phyloP scores from a whole-genome alignment of 2,113 vertebrate genomes.

The Isurus oxyrinchus region DNA sequence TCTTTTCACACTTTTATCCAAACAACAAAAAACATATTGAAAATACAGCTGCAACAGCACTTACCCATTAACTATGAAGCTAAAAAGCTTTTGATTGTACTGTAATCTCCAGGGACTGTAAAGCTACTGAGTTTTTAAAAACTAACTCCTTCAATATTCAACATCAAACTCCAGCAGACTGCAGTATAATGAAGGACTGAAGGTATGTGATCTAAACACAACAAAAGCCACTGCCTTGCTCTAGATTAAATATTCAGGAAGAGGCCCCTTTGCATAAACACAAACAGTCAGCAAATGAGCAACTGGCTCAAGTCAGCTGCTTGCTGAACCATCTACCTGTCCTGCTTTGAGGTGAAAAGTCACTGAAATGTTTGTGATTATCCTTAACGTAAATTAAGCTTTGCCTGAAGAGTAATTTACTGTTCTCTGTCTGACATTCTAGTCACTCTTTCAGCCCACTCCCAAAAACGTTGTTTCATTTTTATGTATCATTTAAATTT shows the following conservation, averaged over 20 bases:
- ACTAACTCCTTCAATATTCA: constrained; percentile 54
- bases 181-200: constrained; percentile 72
- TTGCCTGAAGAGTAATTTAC: background rate
- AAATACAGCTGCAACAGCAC: constrained; percentile 58
- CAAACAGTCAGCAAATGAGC: constrained; percentile 95
- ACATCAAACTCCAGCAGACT: constrained; percentile 53
- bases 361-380: constrained; percentile 20
- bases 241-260: constrained; percentile 96
- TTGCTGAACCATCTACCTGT: constrained; percentile 83
- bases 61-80: constrained; percentile 72
- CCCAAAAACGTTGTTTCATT: background rate
- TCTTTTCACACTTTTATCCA: constrained; percentile 46
- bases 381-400: constrained; percentile 2
- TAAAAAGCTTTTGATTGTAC: constrained; percentile 50
- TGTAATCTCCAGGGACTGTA: constrained; percentile 55
- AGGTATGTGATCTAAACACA: constrained; percentile 97
- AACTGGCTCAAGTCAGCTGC: constrained; percentile 75
- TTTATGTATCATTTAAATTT: background rate
- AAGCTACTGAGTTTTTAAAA: constrained; percentile 61
- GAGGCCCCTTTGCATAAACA: constrained; percentile 97
- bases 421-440: background rate
- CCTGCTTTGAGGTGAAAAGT: constrained; percentile 50
- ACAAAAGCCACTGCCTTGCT: constrained; percentile 88
- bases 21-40: constrained; percentile 50
- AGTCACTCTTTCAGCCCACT: background rate